Conservation (phyloP, 1,140 invertebrate species). For the Sipha flava region DNA sequence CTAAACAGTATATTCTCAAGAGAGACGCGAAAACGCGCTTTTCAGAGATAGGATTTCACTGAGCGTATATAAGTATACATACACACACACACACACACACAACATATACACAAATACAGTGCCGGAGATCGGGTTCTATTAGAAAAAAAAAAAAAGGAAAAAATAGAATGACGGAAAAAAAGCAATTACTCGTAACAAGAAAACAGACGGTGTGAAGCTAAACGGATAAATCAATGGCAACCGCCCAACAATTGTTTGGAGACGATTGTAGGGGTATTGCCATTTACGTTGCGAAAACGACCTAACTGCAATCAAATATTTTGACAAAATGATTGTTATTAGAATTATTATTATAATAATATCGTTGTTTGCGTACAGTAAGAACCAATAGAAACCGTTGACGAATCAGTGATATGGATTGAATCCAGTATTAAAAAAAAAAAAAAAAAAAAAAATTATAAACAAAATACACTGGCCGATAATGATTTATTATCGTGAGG, state of each 20-base stretch:
- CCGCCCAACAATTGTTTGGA: conserved; percentile 11
- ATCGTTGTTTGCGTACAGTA: too few species aligned
- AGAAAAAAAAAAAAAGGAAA: conserved; percentile 22
- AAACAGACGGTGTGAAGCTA: conserved; percentile 8
- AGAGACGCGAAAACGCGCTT: background rate
- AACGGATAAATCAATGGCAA: conserved; percentile 30
- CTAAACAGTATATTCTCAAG: conserved; percentile 19
- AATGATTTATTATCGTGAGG: too few species aligned
- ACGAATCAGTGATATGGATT: too few species aligned
- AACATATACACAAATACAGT: background rate
- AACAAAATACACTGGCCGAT: too few species aligned
- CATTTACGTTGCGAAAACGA: background rate
- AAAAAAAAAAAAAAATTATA: too few species aligned
- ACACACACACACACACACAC: background rate
- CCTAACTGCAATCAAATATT: background rate
- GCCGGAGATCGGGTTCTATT: background rate
- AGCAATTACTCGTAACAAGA: conserved; percentile 32
- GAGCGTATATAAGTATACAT: background rate
- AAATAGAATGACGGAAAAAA: background rate
- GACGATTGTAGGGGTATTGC: background rate
- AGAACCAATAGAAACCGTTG: too few species aligned
- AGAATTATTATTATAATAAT: too few species aligned
- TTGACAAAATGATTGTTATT: background rate
- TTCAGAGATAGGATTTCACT: conserved; percentile 6
- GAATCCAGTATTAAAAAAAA: too few species aligned